phyloP scores from a whole-genome alignment of 1,140 invertebrate species.

The Orius insidiosus region DNA sequence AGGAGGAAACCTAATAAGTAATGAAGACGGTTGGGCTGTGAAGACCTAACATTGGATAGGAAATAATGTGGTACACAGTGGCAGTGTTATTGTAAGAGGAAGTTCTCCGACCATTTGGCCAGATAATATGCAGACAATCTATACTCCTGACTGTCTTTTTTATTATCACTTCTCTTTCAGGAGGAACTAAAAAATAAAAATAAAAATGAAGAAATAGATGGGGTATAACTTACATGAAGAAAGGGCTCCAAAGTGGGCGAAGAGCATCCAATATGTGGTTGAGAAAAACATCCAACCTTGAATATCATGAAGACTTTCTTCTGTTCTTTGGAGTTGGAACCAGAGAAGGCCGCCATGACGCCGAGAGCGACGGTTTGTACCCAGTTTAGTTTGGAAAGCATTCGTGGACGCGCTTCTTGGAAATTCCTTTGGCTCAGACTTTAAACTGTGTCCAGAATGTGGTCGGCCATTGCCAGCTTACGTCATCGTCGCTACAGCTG shows the following conservation, averaged over 20 bases:
- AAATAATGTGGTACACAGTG: conserved; percentile 61
- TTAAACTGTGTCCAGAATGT: conserved; percentile 66
- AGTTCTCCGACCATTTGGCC: conserved; percentile 70
- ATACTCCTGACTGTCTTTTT: conserved; percentile 64
- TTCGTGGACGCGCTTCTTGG: conserved; percentile 54
- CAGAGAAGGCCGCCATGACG: conserved; percentile 56
- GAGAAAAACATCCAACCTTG: conserved; percentile 80
- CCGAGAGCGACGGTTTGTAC: conserved; percentile 59
- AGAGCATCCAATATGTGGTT: conserved; percentile 74
- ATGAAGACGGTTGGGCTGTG: conserved; percentile 46
- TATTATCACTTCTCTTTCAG: conserved; percentile 69
- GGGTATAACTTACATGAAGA: conserved; percentile 49
- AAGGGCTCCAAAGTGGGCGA: conserved; percentile 63
- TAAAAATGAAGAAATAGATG: background rate
- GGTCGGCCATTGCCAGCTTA: conserved; percentile 53
- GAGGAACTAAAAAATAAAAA: conserved; percentile 40
- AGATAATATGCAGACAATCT: conserved; percentile 69
- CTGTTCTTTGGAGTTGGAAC: conserved; percentile 57
- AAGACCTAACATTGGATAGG: conserved; percentile 58
- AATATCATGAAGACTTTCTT: conserved; percentile 58
- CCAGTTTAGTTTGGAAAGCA: conserved; percentile 67
- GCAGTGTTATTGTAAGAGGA: conserved; percentile 56
- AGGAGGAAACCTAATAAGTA: conserved; percentile 54
- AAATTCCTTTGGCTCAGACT: conserved; percentile 63
- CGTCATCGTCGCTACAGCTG: conserved; percentile 39